Base-by-base conservation (phyloP, 1,140 invertebrate genomes). In the Planococcus citri region DNA sequence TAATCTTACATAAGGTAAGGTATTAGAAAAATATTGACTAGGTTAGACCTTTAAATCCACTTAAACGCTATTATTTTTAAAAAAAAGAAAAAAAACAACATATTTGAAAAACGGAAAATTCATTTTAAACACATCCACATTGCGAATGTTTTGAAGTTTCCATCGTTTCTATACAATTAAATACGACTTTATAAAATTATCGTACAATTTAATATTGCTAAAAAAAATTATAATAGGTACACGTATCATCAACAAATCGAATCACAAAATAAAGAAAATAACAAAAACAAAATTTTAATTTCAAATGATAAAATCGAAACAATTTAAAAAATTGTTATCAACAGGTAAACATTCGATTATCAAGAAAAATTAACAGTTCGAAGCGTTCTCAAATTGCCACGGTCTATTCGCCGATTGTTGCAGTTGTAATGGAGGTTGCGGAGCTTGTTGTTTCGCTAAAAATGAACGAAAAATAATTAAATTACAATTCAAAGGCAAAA, bases 401-500 rank as follows among this genome's bases (percentile, higher is more conserved):
- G n/a, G 9, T 21, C 60, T 60, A 25, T 60, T 73, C 3, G 22
- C 29, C 1, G 58, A 37, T 6, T 72, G 33, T 58, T 74, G 73
- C 27, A 74, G 29, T 24, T 74, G 73, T 12, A 71, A 70, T 6
- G 73, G 70, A 0, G 73, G 73, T 12, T 71, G 69, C 17, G 73
- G 73, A 10, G 73, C 73, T 12, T 72, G 73, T 51, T 70, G 70
- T 58, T 74, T 74, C 2, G 70, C 70, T 58, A 51, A 17, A 68
- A 72, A 51, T 17, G 33, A 38, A 51, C 21, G 12, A 70, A 24
- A 69, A 69, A 69, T 38, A 29, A 58, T 58, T n/a, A n/a, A n/a
- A n/a, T n/a, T n/a, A n/a, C n/a, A n/a, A n/a, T n/a, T 4, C 37
- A 10, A 64, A 64, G 10, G 12, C 22, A 22, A 68, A 14, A 68